These are phyloP conservation scores for Hippasteria phrygiana DNA, from an alignment of 53 echinoderm and acorn worm species.

Conservation along the genomic window DNA sequence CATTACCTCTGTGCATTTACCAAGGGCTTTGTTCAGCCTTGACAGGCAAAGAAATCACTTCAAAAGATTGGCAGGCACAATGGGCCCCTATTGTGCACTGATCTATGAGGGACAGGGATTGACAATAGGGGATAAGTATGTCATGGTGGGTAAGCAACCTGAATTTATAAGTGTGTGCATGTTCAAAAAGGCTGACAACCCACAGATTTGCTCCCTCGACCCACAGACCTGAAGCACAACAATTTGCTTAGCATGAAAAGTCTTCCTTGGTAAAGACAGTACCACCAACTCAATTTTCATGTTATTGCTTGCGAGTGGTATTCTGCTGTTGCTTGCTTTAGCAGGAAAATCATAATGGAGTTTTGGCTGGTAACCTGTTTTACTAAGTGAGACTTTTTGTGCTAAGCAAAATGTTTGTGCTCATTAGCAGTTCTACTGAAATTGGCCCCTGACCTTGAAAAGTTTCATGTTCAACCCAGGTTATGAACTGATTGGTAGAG, in stretches of 20 bases:
- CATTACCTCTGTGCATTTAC: background rate
- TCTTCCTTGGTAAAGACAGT: too few relatives aligned
- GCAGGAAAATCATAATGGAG: background rate
- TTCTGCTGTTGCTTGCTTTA: too few relatives aligned
- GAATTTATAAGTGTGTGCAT: background rate
- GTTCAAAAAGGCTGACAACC: background rate
- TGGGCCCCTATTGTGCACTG: constrained; percentile 17
- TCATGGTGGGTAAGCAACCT: background rate
- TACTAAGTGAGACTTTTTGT: too few relatives aligned
- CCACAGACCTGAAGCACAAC: too few relatives aligned
- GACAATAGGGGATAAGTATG: constrained; percentile 4
- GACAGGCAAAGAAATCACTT: constrained; percentile 34
- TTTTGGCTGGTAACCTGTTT: background rate
- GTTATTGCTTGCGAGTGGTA: too few relatives aligned
- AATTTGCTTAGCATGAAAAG: too few relatives aligned
- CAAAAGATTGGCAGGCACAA: constrained; percentile 52
- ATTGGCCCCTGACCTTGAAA: too few relatives aligned
- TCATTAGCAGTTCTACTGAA: too few relatives aligned
- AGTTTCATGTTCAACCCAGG: background rate
- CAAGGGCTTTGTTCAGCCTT: constrained; percentile 36
- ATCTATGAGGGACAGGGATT: constrained; percentile 21
- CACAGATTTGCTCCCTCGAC: background rate
- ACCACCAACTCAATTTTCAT: too few relatives aligned
- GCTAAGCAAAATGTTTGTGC: too few relatives aligned
- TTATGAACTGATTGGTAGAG: background rate